Evolutionary conservation across 2,888 invertebrate genomes (phyloP).

Genomic region (Nysson spinosus): DNA sequence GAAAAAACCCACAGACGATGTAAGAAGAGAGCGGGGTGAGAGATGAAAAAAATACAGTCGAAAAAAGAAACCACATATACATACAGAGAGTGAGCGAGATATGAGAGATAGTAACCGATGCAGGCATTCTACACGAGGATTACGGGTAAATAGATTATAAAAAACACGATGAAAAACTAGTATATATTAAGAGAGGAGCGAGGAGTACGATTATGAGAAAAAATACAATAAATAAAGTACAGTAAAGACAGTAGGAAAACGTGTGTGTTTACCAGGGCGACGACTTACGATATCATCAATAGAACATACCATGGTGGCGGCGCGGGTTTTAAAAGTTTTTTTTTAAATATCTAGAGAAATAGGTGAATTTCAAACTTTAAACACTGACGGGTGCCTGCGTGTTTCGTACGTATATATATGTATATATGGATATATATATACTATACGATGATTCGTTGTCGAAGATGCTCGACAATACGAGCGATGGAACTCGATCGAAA

Average conservation of each 20-base stretch:
- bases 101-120: constrained; percentile 16
- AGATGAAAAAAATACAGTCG: not conserved
- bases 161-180: constrained; percentile 2
- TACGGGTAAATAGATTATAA: not conserved
- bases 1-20: constrained; percentile 26
- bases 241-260: constrained; percentile 53
- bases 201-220: constrained; percentile 34
- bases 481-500: not conserved
- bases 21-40: constrained; percentile 5
- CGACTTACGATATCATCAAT: constrained; percentile 78
- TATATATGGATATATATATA: too few species aligned
- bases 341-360: constrained; percentile 39
- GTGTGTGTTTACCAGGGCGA: constrained; percentile 76
- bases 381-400: constrained; percentile 18
- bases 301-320: constrained; percentile 77
- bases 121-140: constrained; percentile 20
- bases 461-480: not conserved
- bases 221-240: constrained; percentile 62
- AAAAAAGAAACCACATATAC: not conserved
- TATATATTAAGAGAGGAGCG: constrained; percentile 13
- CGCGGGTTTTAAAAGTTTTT: constrained; percentile 50
- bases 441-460: constrained; percentile 6
- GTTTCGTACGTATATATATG: too few species aligned
- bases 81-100: constrained; percentile 3
- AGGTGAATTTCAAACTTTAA: too few species aligned